Base-by-base conservation (phyloP, 1,140 invertebrate species). In the Cryptotermes secundus region DNA sequence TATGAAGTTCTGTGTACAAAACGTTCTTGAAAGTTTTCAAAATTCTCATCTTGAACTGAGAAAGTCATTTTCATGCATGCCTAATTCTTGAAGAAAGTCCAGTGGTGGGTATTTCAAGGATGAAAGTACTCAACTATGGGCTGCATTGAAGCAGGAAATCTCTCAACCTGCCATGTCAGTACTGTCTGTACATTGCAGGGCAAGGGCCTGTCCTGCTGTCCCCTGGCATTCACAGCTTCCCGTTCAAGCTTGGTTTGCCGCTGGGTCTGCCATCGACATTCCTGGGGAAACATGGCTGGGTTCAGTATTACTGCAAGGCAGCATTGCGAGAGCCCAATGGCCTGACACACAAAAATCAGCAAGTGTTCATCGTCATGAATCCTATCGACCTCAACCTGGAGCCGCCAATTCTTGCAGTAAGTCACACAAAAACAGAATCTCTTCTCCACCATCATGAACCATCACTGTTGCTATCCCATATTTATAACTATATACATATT, bases 351-450 rank as follows among this genome's bases (percentile, higher is more conserved):
- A 98, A 98, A 90, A 98, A 98, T 89, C 97, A 98, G 89, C 97
- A 98, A 45, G 97, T 98, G 16, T 98, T 99, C 89, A 97, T 98
- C 87, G 96, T 99, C 0, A 98, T 98, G 96, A 98, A 97, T 90
- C 97, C 97, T 1, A 97, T 98, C 84, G 97, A 99, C 90, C 91
- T 99, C 85, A 98, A 98, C 90, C 90, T 97, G 87, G 97, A 98
- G 88, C 96, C 96, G 45, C 93, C 96, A 3, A 94, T 97, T 86
- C 90, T 98, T 85, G 93, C 96, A 88, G 97, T 98, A 92, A 94
- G 94, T 92, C 85, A 72, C 16, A 49, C 45, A 49, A 3, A 49
- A 49, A 19, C 19, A 3, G 19, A 49, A 14, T 0, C 22, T 22
- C 1, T 49, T 1, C 22, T 49, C 22, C 45, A 2, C 16, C 16